Base-by-base conservation (phyloP, 2,888 invertebrate species). In the Brachypalpus laphriformis region DNA sequence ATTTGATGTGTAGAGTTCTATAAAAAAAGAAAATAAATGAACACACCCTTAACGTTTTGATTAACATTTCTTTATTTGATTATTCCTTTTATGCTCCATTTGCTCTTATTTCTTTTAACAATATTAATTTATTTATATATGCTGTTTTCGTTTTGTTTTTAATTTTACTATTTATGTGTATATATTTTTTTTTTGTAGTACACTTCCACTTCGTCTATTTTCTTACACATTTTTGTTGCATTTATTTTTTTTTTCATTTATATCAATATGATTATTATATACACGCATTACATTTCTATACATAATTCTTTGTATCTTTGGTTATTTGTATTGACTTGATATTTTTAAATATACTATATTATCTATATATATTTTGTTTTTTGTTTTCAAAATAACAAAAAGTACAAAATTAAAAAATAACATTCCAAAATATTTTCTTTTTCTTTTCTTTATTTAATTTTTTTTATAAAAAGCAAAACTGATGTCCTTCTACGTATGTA, bases 11-110 rank as follows among this genome's bases (percentile, higher is more conserved):
- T n/a, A n/a, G n/a, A n/a, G n/a, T n/a, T n/a, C n/a, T n/a, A n/a
- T n/a, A n/a, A n/a, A n/a, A n/a, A n/a, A n/a, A n/a, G n/a, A n/a
- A n/a, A 2, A 8, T 42, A 57, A 49, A 28, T 18, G 71, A 70
- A 76, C 14, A 47, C 16, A 11, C 18, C 16, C 18, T 9, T 77
- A 85, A 80, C 80, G 65, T 85, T 85, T 85, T 80, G 85, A 80
- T 80, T 80, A 85, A 85, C 85, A 85, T 80, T 70, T 75, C 80
- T 85, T 85, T 85, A 85, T 85, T 85, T 75, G 78, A 80, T 85
- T 85, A 85, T 75, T 85, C 54, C 61, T 47, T 77, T 57, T 82
- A 77, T 83, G 74, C 57, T 78, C 74, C 61, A 75, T 78, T 83
- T 63, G 68, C 63, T 77, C 25, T 57, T 78, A 59, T 70, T 71